Base-by-base conservation (phyloP, 2,888 invertebrate species). In the Thymelicus sylvestris region DNA sequence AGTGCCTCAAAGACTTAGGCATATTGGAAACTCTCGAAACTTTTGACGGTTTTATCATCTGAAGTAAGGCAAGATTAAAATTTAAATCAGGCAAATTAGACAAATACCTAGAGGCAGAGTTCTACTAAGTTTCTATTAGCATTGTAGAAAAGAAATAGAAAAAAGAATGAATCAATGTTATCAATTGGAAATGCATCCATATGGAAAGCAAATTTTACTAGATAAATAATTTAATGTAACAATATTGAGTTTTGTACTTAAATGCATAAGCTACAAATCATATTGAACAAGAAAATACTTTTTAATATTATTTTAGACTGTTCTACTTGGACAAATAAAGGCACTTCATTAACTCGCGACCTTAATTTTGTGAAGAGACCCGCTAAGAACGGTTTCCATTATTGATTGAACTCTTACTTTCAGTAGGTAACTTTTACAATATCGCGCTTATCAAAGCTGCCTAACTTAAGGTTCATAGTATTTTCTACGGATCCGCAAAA, bases 401-500 rank as follows among this genome's bases (percentile, higher is more conserved):
- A 8, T 44, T 12, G 4, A 44, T 10, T 44, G 44, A 44, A 44
- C 44, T 31, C 5, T 44, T 44, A 44, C 44, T 44, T 44, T 3
- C 2, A 31, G 31, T 44, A 44, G 12, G 4, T 44, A 44, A 10
- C 44, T 4, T 44, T 44, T 10, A 44, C 10, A 44, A 44, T 44
- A 44, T 2, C 8, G 2, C 7, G 41, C 8, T 44, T 44, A 4
- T 10, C 8, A 44, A 44, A 44, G 4, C 12, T 44, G 0, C 10
- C 12, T 19, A 19, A 19, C 19, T 31, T n/a, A 6, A n/a, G n/a
- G 8, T 59, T 60, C 31, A 13, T 15, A 15, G 3, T 15, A 60
- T 60, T 60, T 59, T 5, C n/a, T 38, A 60, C 31, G 31, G 48
- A 48, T 59, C 44, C 6, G 31, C 15, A 59, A 66, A 66, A 47